Conservation (phyloP, 1,140 invertebrate genomes). For the Radopholus similis region DNA sequence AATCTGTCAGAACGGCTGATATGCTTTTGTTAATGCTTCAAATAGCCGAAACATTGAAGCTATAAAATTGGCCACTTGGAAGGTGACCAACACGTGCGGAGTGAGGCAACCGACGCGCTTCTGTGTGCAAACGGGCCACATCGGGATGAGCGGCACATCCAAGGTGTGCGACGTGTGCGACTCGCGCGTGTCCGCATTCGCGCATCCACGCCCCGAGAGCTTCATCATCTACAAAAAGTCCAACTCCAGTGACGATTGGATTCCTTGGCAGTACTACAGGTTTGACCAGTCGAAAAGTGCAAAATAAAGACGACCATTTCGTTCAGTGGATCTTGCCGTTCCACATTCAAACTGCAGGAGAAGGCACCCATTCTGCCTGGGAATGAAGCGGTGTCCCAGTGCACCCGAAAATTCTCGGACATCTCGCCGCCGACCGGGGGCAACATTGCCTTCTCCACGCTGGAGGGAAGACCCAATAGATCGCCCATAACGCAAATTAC, state of each 20-base stretch:
- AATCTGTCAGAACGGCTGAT: too few relatives aligned
- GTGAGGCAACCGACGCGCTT: slow-evolving; percentile 71
- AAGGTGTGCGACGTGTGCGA: slow-evolving; percentile 50
- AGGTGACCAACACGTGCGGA: slow-evolving; percentile 84
- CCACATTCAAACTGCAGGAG: slow-evolving; percentile 84
- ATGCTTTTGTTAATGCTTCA: too few relatives aligned
- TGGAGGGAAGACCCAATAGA: too few relatives aligned
- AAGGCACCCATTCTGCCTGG: slow-evolving; percentile 62
- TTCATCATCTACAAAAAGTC: slow-evolving; percentile 88
- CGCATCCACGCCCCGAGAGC: slow-evolving; percentile 80
- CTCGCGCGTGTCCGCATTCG: slow-evolving; percentile 5
- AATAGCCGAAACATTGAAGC: too few relatives aligned
- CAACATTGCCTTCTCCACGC: too few relatives aligned
- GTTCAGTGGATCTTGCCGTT: slow-evolving; percentile 74
- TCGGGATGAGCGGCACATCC: slow-evolving; percentile 40
- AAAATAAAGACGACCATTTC: too few relatives aligned
- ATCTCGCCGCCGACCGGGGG: too few relatives aligned
- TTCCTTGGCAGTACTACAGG: slow-evolving; percentile 92
- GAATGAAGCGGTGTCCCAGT: too few relatives aligned
- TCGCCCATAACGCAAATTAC: slow-evolving; percentile 97
- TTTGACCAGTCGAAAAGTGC: too few relatives aligned
- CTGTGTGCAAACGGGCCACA: slow-evolving; percentile 71
- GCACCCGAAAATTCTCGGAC: too few relatives aligned
- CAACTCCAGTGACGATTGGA: slow-evolving; percentile 73
- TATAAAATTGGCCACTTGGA: background rate